Evolutionary conservation across 1,140 invertebrate species (phyloP).

Genomic region (Sesamia nonagrioides): DNA sequence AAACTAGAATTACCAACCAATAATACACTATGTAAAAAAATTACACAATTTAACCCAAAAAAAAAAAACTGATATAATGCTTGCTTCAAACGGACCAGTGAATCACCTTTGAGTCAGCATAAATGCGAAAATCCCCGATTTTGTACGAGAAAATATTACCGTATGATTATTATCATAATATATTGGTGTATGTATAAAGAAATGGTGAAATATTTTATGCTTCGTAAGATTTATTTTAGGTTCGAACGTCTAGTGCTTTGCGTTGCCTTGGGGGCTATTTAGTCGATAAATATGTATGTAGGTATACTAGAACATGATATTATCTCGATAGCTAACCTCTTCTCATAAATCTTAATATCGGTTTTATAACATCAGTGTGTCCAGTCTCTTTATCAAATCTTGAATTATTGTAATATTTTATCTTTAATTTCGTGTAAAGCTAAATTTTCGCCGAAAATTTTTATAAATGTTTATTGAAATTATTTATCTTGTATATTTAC

Average conservation of each 20-base stretch:
- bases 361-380: not conserved
- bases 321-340: not conserved
- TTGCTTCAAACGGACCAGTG: not conserved
- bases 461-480: not conserved
- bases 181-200: conserved; percentile 18
- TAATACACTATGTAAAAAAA: not conserved
- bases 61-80: not conserved
- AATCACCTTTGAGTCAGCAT: conserved; percentile 21
- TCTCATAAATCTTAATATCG: not conserved
- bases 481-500: not conserved
- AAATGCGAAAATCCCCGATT: conserved; percentile 2
- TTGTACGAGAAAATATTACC: conserved; percentile 11
- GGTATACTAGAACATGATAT: not conserved
- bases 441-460: too few species aligned
- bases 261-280: conserved; percentile 6
- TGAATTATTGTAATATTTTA: not conserved
- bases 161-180: conserved; percentile 29
- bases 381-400: not conserved
- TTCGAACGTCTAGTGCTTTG: not conserved
- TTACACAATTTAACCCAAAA: not conserved
- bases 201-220: conserved; percentile 33
- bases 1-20: too few species aligned
- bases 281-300: conserved; percentile 1
- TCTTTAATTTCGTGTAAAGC: too few species aligned
- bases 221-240: conserved; percentile 27